A percentile compares a stretch with the other conserved stretches of the same genome.
Evolutionary conservation across 2,797 vertebrate species (phyloP).

Genomic region (Protosalanx chinensis): DNA sequence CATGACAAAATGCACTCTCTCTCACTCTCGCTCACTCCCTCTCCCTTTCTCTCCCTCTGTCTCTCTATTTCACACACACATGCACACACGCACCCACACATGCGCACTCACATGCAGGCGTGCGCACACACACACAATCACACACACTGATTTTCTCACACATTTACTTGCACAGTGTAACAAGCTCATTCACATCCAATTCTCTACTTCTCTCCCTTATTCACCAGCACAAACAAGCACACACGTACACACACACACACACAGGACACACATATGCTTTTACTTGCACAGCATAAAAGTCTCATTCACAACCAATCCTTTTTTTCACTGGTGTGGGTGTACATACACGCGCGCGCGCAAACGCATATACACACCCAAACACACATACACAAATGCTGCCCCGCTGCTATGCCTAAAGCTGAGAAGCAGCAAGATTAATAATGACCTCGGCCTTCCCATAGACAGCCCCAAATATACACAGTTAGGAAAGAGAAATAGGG

Average conservation of each 20-base stretch:
- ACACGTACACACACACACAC: slow-evolving; percentile 28
- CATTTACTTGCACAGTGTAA: slow-evolving; percentile 41
- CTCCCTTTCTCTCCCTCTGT: slow-evolving; percentile 24
- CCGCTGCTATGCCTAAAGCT: slow-evolving; percentile 75
- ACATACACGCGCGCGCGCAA: slow-evolving; percentile 40
- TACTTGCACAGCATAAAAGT: slow-evolving; percentile 51
- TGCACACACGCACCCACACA: slow-evolving; percentile 14
- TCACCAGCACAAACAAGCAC: slow-evolving; percentile 20
- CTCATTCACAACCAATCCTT: slow-evolving; percentile 59
- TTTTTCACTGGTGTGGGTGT: slow-evolving; percentile 36
- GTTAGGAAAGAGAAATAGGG: slow-evolving; percentile 67
- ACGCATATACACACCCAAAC: slow-evolving; percentile 28
- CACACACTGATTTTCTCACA: background rate
- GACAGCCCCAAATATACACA: slow-evolving; percentile 77
- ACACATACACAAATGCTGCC: slow-evolving; percentile 63
- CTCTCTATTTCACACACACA: slow-evolving; percentile 6
- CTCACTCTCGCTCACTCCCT: slow-evolving; percentile 30
- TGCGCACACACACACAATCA: slow-evolving; percentile 1
- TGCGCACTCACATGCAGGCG: background rate
- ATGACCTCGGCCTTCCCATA: slow-evolving; percentile 74
- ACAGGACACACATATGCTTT: slow-evolving; percentile 21
- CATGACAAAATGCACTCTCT: slow-evolving; percentile 68
- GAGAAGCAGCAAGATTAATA: slow-evolving; percentile 80
- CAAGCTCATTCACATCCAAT: slow-evolving; percentile 62
- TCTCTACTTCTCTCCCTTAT: slow-evolving; percentile 26